Evolutionary conservation across 1,140 invertebrate genomes (phyloP).

Genomic region (Heliconius congener): DNA sequence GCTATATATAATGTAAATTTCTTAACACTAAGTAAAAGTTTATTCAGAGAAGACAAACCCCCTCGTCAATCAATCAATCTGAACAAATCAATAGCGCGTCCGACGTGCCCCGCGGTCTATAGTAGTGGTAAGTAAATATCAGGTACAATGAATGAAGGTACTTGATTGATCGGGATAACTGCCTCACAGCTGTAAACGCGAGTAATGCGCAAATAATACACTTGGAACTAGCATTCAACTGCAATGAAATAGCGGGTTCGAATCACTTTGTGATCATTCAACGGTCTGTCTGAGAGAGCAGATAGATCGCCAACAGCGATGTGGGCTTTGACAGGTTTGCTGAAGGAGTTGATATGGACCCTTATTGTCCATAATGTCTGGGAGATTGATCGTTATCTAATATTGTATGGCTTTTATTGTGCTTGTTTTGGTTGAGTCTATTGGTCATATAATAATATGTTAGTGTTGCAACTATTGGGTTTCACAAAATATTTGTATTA

Average conservation of each 20-base stretch:
- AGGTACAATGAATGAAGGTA: conserved; percentile 7
- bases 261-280: background rate
- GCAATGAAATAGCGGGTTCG: background rate
- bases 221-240: background rate
- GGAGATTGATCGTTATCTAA: background rate
- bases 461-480: background rate
- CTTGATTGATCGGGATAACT: conserved; percentile 25
- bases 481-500: too few relatives aligned
- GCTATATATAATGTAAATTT: background rate
- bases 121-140: conserved; percentile 17
- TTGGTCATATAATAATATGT: background rate
- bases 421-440: background rate
- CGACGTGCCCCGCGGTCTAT: background rate
- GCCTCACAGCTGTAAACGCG: conserved; percentile 16
- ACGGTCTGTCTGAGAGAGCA: background rate
- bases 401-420: background rate
- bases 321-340: background rate
- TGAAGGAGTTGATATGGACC: background rate
- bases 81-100: conserved; percentile 12
- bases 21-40: conserved; percentile 10
- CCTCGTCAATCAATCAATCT: conserved; percentile 6
- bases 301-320: background rate
- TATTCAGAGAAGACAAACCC: background rate
- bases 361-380: background rate
- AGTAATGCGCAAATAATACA: conserved; percentile 28